Base-by-base conservation (phyloP, 2,888 invertebrate species). In the Mythimna pallens region DNA sequence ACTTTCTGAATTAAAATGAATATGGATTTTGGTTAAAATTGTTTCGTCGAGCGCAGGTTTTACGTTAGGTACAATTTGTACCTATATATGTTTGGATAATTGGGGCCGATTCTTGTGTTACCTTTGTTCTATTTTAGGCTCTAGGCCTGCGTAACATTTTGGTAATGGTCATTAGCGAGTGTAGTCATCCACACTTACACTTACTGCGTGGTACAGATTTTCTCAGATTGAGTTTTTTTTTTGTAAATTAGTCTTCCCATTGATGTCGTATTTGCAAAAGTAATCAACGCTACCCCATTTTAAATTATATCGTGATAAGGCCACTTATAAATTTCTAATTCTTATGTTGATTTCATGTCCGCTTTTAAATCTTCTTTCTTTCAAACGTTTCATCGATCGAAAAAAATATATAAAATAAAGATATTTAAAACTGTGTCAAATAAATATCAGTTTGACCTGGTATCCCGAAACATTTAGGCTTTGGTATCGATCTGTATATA, bases 1-100 rank as follows among this genome's bases (percentile, higher is more conserved):
- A 30, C 40, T 36, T 71, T 14, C 40, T 72, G 20, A 14, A 34
- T 71, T 58, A 20, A 72, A 52, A 30, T 3, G 17, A 52, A 52
- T 71, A 9, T 8, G 14, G 12, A 14, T 34, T 52, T 71, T 5
- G 40, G 8, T 30, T 30, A 30, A 12, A 14, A 12, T 0, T 43
- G 4, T 14, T 47, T 25, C 47, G 43, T 47, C 69, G 4, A 57
- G 2, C n/a, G 17, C 4, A 14, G 17, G 17, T 17, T 58, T 69
- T 69, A 34, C 8, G 40, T 22, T 25, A 25, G 10, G 10, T 25
- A n/a, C 12, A 8, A 17, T 6, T 40, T 36, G 12, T 14, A 7
- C 1, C 17, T 36, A 36, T 12, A 5, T 68, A 14, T 10, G 22
- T 20, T 9, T 1, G 30, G 20, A 2, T 55, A 55, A 30, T 57